These are phyloP conservation scores for Crepidodera aurea DNA, from an alignment of 2,888 invertebrate genomes.

Conservation along the genomic window DNA sequence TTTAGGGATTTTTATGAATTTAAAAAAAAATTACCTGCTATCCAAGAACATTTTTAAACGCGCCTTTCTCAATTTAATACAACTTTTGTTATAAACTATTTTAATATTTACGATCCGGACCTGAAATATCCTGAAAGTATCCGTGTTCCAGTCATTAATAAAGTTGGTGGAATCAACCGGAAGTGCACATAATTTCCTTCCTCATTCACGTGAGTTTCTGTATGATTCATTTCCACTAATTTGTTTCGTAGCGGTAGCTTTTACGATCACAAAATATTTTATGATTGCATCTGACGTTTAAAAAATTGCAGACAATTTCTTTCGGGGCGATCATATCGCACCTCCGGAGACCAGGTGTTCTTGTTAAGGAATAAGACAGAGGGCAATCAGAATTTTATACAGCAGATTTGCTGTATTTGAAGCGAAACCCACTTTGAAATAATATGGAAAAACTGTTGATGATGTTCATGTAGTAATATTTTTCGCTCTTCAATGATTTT, in stretches of 20 bases:
- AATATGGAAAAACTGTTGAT: no score
- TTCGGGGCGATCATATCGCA: slow-evolving; percentile 24
- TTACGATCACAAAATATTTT: slow-evolving; percentile 28
- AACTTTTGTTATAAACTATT: no score
- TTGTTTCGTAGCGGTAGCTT: slow-evolving; percentile 27
- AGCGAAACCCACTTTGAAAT: no score
- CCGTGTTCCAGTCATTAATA: slow-evolving; percentile 14
- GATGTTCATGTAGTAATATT: no score
- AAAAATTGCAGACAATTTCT: slow-evolving; percentile 33
- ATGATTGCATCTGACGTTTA: slow-evolving; percentile 31
- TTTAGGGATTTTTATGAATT: no score
- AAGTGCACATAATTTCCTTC: slow-evolving; percentile 32
- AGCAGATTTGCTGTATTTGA: no score
- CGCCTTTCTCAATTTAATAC: no score
- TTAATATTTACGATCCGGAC: background rate
- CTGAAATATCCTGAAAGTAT: background rate
- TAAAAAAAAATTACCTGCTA: no score
- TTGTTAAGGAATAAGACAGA: background rate
- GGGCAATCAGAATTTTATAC: no score
- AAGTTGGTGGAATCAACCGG: slow-evolving; percentile 23
- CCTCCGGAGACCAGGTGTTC: slow-evolving; percentile 17
- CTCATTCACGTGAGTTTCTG: slow-evolving; percentile 21
- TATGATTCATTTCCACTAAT: slow-evolving; percentile 31
- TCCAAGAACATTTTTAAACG: no score
- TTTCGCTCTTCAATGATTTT: no score